Conservation (phyloP, 2,797 vertebrate species). For the Psittacula derbiana region DNA sequence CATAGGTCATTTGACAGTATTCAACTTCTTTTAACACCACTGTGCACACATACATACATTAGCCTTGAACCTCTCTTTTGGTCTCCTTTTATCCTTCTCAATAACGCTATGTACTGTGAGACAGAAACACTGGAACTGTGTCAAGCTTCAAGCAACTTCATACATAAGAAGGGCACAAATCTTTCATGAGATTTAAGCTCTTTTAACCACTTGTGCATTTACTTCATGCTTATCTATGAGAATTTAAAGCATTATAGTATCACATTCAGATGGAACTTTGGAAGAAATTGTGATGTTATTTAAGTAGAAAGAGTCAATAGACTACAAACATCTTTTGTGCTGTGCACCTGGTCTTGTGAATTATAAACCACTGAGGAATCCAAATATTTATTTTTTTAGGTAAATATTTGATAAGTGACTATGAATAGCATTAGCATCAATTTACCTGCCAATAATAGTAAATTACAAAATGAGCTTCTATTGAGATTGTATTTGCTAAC, state of each 20-base stretch:
- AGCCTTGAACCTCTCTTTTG: background rate
- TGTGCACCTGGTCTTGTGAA: background rate
- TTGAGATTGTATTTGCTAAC: background rate
- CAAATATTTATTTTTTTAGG: background rate
- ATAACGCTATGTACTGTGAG: background rate
- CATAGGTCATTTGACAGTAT: background rate
- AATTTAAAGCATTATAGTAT: background rate
- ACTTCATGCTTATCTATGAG: background rate
- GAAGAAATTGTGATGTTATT: background rate
- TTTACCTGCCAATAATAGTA: background rate
- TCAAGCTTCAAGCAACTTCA: background rate
- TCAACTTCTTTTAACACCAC: background rate
- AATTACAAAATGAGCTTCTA: background rate
- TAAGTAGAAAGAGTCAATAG: background rate
- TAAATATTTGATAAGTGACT: constrained; percentile 21
- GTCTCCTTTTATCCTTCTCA: background rate
- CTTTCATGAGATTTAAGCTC: background rate
- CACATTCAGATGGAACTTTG: background rate
- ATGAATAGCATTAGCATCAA: background rate
- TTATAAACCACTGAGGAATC: background rate
- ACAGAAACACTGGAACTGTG: background rate
- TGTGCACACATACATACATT: background rate
- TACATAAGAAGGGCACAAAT: background rate
- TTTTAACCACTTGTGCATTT: background rate
- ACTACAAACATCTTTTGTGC: background rate